A percentile compares a stretch with the other conserved stretches of the same genome.
phyloP scores from a whole-genome alignment of 2,113 vertebrate species.

The Spilogale gracilis region DNA sequence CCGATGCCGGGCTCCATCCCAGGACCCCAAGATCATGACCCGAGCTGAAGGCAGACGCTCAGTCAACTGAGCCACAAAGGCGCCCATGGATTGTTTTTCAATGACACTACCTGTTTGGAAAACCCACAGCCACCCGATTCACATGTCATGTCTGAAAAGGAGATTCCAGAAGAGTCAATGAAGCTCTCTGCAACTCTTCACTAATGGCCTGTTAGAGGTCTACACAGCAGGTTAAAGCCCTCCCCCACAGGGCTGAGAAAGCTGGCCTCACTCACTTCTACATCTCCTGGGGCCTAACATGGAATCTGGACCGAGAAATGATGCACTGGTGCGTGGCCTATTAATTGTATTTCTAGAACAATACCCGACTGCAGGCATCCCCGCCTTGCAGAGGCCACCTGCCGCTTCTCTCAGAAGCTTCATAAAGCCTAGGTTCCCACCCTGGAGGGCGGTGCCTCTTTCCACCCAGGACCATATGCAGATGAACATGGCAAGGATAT shows the following conservation, averaged over 20 bases:
- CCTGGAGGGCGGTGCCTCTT: not conserved
- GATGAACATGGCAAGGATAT: not conserved
- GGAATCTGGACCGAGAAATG: not conserved
- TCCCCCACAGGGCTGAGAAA: too few relatives aligned
- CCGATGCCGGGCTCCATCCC: too few relatives aligned
- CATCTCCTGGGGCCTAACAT: not conserved
- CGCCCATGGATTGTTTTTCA: not conserved
- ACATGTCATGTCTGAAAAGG: not conserved
- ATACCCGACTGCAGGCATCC: too few relatives aligned
- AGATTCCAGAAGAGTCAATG: not conserved
- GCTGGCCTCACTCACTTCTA: not conserved
- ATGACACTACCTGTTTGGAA: not conserved
- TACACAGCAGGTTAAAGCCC: not conserved
- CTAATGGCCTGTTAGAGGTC: not conserved
- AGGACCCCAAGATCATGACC: too few relatives aligned
- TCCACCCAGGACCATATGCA: not conserved
- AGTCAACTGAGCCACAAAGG: too few relatives aligned
- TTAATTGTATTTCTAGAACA: not conserved
- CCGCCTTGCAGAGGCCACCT: not conserved
- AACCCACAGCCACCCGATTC: not conserved
- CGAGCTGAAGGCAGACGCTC: too few relatives aligned
- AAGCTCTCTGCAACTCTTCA: not conserved
- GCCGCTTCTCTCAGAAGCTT: not conserved
- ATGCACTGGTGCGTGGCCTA: not conserved
- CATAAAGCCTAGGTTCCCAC: not conserved